Evolutionary conservation across 2,113 vertebrate species (phyloP).

Genomic region (Bagarius yarrelli): DNA sequence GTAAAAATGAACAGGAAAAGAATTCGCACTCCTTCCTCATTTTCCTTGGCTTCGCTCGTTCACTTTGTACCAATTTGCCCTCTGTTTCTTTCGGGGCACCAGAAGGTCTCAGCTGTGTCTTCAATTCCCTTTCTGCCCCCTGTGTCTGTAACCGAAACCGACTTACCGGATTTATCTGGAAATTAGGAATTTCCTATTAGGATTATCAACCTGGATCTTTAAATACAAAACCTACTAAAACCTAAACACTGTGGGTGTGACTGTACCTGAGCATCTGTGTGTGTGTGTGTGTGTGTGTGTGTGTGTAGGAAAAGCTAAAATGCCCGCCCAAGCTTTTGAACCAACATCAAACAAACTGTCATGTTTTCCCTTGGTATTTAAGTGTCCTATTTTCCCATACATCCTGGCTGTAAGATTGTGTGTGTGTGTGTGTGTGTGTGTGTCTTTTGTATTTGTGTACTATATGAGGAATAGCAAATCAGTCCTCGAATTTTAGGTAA

Average conservation of each 20-base stretch:
- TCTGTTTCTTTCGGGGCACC: conserved; percentile 34
- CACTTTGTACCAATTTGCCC: conserved; percentile 10
- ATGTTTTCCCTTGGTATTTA: conserved; percentile 23
- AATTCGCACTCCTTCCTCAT: neutral
- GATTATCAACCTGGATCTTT: conserved; percentile 31
- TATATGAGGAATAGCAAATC: neutral
- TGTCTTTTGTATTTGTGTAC: neutral
- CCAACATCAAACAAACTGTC: conserved; percentile 2
- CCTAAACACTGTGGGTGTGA: conserved; percentile 18
- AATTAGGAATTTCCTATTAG: conserved; percentile 48
- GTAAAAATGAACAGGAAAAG: no score
- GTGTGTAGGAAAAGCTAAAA: conserved; percentile 21
- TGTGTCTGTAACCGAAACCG: conserved; percentile 43
- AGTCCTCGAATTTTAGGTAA: neutral
- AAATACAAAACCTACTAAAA: conserved; percentile 45
- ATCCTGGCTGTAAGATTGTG: neutral
- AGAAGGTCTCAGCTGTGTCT: conserved; percentile 14
- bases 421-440: neutral
- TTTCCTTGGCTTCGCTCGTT: neutral
- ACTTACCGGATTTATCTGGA: conserved; percentile 21
- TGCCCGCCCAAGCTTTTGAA: neutral
- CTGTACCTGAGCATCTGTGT: neutral
- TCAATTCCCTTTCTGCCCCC: conserved; percentile 30
- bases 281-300: conserved; percentile 26
- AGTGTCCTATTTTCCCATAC: conserved; percentile 26